Evolutionary conservation across 2,888 invertebrate genomes (phyloP), one percentile per base, ranked within the genome.

Genomic region (Agrochola macilenta): DNA sequence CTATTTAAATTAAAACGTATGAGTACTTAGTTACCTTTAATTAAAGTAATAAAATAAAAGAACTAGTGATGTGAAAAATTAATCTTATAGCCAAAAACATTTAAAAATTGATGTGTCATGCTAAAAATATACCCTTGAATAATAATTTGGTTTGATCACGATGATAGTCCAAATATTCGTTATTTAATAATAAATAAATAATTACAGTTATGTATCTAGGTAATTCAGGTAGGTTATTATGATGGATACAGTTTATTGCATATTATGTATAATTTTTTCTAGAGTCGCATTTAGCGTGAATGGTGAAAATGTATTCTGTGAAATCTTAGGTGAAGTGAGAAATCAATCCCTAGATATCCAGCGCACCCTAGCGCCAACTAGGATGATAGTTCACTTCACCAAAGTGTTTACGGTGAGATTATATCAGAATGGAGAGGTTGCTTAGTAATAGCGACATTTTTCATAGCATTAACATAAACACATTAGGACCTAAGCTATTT

Each of bases 381-480:
- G 14, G 46, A 23, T 20, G 54, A 54, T 23, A 54, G 54, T 9
- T 54, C 23, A 54, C 54, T 46, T 43, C 43, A 43, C 9, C 43
- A 43, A 43, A 9, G 14, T 46, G n/a, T 54, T 54, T 11, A 57
- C n/a, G n/a, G 57, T n/a, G n/a, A 57, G 57, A n/a, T n/a, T 11
- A 3, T n/a, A 23, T 11, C n/a, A 1, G 54, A 54, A 17, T 17
- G 49, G 49, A 49, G 0, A 52, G 52, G 4, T 54, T 46, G 54
- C 17, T 46, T 65, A 30, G 11, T 58, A 69, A 69, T 65, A 20
- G 54, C 52, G 35, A 46, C 14, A 75, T 79, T 79, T 75, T 72
- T 82, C 74, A 82, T 54, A 39, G 68, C 26, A 69, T 82, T 84
- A 74, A 43, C 71, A 20, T 52, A 20, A 43, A 20, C 14, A 78